A percentile compares a stretch with the other conserved stretches of the same genome.
These are phyloP conservation scores for Lepidocolaptes lacrymiger DNA, from an alignment of 2,797 vertebrate species.

Conservation along the genomic window DNA sequence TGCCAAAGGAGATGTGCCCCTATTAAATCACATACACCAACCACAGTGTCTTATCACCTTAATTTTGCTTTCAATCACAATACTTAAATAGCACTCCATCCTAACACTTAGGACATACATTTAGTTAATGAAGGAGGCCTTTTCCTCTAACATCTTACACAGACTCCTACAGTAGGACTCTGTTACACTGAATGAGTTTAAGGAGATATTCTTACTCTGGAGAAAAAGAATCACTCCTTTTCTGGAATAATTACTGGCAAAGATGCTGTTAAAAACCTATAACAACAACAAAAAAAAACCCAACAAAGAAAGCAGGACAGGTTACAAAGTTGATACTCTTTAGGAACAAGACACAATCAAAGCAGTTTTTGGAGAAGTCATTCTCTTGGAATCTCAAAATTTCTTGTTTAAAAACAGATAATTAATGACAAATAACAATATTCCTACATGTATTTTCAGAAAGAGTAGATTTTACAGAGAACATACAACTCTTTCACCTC, in stretches of 20 bases:
- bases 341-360: background rate
- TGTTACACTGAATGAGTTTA: background rate
- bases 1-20: background rate
- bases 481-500: background rate
- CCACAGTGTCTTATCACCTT: background rate
- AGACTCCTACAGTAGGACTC: background rate
- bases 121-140: background rate
- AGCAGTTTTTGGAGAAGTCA: background rate
- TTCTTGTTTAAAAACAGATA: background rate
- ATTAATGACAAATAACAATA: background rate
- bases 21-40: background rate
- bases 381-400: background rate
- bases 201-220: background rate
- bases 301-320: background rate
- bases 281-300: background rate
- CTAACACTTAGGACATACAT: background rate
- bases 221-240: background rate
- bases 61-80: background rate
- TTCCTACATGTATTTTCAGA: background rate
- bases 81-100: background rate
- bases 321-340: background rate
- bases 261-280: background rate
- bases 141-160: background rate
- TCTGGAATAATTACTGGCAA: background rate
- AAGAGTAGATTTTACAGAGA: background rate